These are phyloP conservation scores for Crioceris asparagi DNA, from an alignment of 2,888 invertebrate species.

Conservation along the genomic window DNA sequence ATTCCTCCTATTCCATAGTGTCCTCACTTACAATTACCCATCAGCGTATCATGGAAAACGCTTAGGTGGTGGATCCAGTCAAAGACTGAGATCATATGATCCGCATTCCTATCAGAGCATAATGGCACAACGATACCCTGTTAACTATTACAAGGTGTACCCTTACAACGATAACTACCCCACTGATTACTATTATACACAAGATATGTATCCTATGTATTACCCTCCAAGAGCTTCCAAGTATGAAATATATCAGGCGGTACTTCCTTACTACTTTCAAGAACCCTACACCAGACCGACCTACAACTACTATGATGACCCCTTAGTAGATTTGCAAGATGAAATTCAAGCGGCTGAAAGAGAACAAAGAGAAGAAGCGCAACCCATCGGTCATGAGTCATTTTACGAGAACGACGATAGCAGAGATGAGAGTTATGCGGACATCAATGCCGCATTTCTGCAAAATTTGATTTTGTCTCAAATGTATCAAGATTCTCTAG, in stretches of 20 bases:
- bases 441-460: constrained; percentile 51
- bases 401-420: constrained; percentile 48
- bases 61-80: too few relatives aligned
- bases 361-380: constrained; percentile 42
- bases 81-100: too few relatives aligned
- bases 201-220: constrained; percentile 35
- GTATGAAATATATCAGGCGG: constrained; percentile 38
- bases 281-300: background rate
- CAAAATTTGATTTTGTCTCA: constrained; percentile 57
- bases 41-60: too few relatives aligned
- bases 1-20: too few relatives aligned
- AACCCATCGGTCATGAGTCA: constrained; percentile 57
- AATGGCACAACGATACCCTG: constrained; percentile 33
- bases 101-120: constrained; percentile 11
- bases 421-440: constrained; percentile 31
- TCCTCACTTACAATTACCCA: too few relatives aligned
- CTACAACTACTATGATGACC: constrained; percentile 38
- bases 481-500: constrained; percentile 48
- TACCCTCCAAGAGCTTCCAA: constrained; percentile 40
- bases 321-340: constrained; percentile 46
- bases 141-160: constrained; percentile 38
- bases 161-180: constrained; percentile 38
- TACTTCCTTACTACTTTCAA: constrained; percentile 36
- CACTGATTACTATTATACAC: constrained; percentile 36
- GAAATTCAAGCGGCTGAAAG: constrained; percentile 52